Evolutionary conservation across 2,888 invertebrate species (phyloP), one percentile per base, ranked within the genome.

Genomic region (Eupithecia subumbrata): DNA sequence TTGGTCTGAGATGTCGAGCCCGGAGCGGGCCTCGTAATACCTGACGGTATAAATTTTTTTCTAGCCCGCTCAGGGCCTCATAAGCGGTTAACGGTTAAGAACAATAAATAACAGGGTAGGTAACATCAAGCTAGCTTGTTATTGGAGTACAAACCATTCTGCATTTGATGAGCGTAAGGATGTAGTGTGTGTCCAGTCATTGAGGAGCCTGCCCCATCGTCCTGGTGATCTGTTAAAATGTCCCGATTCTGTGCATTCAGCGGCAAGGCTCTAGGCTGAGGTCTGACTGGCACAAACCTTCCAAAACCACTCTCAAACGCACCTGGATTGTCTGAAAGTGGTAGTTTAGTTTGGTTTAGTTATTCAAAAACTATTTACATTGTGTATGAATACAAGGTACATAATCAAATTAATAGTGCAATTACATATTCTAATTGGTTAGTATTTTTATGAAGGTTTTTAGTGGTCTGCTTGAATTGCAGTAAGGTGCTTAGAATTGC

Each of bases 211-310:
- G 89, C 85, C 72, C 87, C 89, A 85, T 95, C 94, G 70, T 95
- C 94, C 77, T 91, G 89, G 73, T 91, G 91, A 60, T 95, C 94
- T 3, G 88, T 80, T 83, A 92, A 85, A 80, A 88, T 90, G 78
- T 95, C 94, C 73, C 93, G 90, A 80, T 92, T 94, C 82, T 95
- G 94, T 9, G 91, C 92, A 82, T 92, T 93, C 79, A 94, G 82
- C 2, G 94, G 94, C 75, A 95, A 84, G 16, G 89, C 92, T 66
- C 95, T 89, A 5, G 95, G 95, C 82, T 95, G 95, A 1, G 95
- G 95, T 80, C 95, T 88, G 37, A 95, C 95, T 60, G 95, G 95
- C 56, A 95, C 95, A 89, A 95, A 95, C 81, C 95, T 90, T 81
- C 94, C 93, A 84, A 94, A 92, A 73, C 94, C 94, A 89, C 92